Percentiles rank a stretch among this genome's conserved stretches.
Evolutionary conservation across 2,113 vertebrate species (phyloP).

Genomic region (Sapayoa aenigma): DNA sequence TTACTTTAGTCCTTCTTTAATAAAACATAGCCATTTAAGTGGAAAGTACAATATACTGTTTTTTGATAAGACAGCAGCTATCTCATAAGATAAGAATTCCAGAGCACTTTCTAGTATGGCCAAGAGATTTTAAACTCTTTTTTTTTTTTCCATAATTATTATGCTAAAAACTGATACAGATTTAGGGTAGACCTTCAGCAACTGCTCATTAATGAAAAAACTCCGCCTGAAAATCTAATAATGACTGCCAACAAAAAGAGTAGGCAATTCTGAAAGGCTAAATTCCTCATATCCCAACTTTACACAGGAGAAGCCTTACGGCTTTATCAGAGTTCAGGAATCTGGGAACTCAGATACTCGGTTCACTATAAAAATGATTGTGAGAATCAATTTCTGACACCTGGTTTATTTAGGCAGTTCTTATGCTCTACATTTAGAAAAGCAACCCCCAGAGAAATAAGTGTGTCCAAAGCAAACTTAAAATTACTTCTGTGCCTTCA

Average conservation of each 20-base stretch:
- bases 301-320: constrained; percentile 24
- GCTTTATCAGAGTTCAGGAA: constrained; percentile 28
- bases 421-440: neutral
- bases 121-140: neutral
- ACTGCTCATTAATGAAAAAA: neutral
- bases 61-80: neutral
- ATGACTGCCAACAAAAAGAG: neutral
- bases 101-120: neutral
- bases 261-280: neutral
- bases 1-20: neutral
- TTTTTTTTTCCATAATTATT: neutral
- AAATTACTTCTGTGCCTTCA: constrained; percentile 42
- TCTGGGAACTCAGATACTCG: constrained; percentile 8
- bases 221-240: constrained; percentile 7
- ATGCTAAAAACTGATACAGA: neutral
- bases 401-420: neutral
- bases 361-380: neutral
- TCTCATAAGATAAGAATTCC: neutral
- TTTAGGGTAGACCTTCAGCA: neutral
- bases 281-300: constrained; percentile 12
- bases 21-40: neutral
- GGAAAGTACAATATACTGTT: neutral
- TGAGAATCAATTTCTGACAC: neutral
- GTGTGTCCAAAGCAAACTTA: constrained; percentile 11
- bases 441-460: constrained; percentile 26